phyloP scores from a whole-genome alignment of 1,140 invertebrate genomes.

The Eubasilissa regina region DNA sequence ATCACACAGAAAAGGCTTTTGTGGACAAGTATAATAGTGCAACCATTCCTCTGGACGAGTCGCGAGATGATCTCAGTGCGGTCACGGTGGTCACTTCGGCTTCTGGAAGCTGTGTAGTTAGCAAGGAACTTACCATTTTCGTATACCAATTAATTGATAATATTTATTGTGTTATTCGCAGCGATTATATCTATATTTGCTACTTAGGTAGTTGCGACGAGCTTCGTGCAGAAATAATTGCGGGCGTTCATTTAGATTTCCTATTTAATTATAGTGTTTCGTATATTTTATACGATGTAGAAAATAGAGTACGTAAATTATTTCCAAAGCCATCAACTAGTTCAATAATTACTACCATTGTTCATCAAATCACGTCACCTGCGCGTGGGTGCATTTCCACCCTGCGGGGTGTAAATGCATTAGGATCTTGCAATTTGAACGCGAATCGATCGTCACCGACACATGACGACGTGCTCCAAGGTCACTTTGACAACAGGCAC shows the following conservation, averaged over 20 bases:
- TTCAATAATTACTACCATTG: background rate
- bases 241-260: slow-evolving; percentile 7
- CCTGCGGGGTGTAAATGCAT: background rate
- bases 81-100: background rate
- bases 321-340: slow-evolving; percentile 4
- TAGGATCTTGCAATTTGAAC: slow-evolving; percentile 2
- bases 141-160: slow-evolving; percentile 1
- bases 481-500: background rate
- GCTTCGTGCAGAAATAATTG: background rate
- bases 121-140: background rate
- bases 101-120: background rate
- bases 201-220: slow-evolving; percentile 4
- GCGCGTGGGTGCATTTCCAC: background rate
- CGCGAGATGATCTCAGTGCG: background rate
- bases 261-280: background rate
- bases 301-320: background rate
- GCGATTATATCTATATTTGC: background rate
- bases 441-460: slow-evolving; percentile 10
- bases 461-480: background rate
- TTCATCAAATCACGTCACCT: background rate
- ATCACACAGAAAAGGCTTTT: background rate
- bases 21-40: background rate
- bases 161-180: slow-evolving; percentile 1
- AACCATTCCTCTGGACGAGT: background rate
- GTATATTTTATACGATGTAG: slow-evolving; percentile 1